phyloP scores from a whole-genome alignment of 2,888 invertebrate genomes.

The Gastrophysa polygoni region DNA sequence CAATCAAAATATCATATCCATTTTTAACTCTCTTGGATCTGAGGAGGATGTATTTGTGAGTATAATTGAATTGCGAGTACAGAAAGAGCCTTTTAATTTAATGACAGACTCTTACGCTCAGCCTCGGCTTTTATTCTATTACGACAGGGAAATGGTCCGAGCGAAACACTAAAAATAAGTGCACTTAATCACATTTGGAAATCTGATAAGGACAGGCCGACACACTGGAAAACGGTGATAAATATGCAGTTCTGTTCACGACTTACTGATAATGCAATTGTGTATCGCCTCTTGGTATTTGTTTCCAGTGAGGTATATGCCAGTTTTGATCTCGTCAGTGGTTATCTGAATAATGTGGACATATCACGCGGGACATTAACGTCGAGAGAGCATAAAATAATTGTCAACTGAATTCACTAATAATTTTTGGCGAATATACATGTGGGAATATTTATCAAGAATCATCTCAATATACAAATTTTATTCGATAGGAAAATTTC shows the following conservation, averaged over 20 bases:
- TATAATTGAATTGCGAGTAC: constrained; percentile 27
- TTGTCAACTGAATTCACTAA: too few relatives aligned
- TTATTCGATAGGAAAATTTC: too few relatives aligned
- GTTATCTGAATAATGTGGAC: too few relatives aligned
- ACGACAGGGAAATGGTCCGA: not conserved
- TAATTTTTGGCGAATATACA: too few relatives aligned
- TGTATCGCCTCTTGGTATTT: too few relatives aligned
- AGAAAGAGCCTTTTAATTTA: constrained; percentile 29
- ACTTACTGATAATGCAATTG: not conserved
- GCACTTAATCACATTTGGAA: constrained; percentile 1
- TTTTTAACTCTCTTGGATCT: not conserved
- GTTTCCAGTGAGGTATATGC: too few relatives aligned
- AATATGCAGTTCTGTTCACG: not conserved
- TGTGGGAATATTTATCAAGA: too few relatives aligned
- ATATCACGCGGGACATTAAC: too few relatives aligned
- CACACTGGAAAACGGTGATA: not conserved
- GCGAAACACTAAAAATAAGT: constrained; percentile 7
- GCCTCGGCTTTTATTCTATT: not conserved
- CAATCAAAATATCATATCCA: too few relatives aligned
- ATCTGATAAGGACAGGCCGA: not conserved
- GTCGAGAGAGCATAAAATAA: too few relatives aligned
- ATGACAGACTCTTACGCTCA: constrained; percentile 10
- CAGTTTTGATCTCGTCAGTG: too few relatives aligned
- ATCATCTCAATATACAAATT: too few relatives aligned
- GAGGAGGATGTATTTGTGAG: constrained; percentile 10